A percentile compares a stretch with the other conserved stretches of the same genome.
Conservation (phyloP, 2,797 vertebrate genomes). For the Xenops minutus region DNA sequence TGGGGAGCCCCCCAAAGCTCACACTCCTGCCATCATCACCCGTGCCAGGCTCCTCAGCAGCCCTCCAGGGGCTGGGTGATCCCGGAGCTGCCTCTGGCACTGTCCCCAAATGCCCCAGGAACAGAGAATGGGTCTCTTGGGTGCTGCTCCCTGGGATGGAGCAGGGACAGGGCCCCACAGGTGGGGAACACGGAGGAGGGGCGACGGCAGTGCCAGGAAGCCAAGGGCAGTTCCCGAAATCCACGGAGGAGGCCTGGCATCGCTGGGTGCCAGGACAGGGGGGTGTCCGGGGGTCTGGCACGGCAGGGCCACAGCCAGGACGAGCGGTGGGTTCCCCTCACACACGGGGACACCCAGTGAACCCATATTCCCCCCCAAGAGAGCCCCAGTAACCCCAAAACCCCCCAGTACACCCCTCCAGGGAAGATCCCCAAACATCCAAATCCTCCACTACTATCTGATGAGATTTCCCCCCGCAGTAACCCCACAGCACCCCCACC, state of each 20-base stretch:
- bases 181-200: not conserved
- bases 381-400: not conserved
- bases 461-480: not conserved
- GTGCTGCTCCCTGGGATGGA: not conserved
- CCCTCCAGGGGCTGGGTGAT: fast-evolving
- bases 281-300: not conserved
- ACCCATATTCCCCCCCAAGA: not conserved
- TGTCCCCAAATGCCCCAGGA: fast-evolving
- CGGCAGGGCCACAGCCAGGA: not conserved
- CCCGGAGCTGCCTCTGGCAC: not conserved
- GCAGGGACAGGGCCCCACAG: not conserved
- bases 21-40: not conserved
- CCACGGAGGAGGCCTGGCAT: not conserved
- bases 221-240: fast-evolving
- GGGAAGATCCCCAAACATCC: not conserved
- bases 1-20: not conserved
- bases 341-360: not conserved
- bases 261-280: not conserved
- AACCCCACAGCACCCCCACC: not conserved
- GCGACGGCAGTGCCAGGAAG: not conserved
- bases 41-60: not conserved
- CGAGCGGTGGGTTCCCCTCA: not conserved
- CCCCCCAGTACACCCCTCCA: too few species aligned
- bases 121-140: fast-evolving
- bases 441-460: not conserved